Base-by-base conservation (phyloP, 2,888 invertebrate species). In the Parnassius glacialis region DNA sequence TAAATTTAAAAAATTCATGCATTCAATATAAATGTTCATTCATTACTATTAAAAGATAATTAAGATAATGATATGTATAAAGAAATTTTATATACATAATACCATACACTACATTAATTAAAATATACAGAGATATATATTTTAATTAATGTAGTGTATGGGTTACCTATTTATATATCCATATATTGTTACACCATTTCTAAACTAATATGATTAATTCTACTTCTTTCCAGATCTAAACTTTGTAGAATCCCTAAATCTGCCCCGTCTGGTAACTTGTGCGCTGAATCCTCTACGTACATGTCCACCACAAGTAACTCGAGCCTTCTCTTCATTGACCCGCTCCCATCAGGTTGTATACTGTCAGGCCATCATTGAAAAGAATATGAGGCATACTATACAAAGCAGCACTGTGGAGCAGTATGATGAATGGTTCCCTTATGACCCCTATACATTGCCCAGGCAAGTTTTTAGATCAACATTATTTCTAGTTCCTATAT, bases 281-380 rank as follows among this genome's bases (percentile, higher is more conserved):
- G 92, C 94, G 44, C 91, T 99, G 64, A 99, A 99, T 87, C 99
- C 99, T 0, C 90, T 99, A 20, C 93, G 95, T 59, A 94, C 95
- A 1, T 98, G 98, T 78, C 93, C 95, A 48, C 93, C 94, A 0
- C 94, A 95, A 1, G 95, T 97, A 13, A 95, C 95, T 0, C 94
- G 95, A 66, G 95, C 95, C 20, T 97, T 98, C 84, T 95, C 97
- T 0, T 94, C 95, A 0, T 94, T 97, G 1, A 95, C 97, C 0
- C 93, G 96, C 57, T 93, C 95, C 10, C 96, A 97, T 81, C 98
- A 98, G 78, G 92, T 99, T 59, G 97, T 96, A 0, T 98, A 98
- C 85, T 98, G 98, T 84, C 96, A 97, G 80, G 94, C 97, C 0
- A 94, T 98, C 54, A 94, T 98, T 48, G 97, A 98, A 81, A 94